Base-by-base conservation (phyloP, 2,888 invertebrate species). In the Eilema griseolum region DNA sequence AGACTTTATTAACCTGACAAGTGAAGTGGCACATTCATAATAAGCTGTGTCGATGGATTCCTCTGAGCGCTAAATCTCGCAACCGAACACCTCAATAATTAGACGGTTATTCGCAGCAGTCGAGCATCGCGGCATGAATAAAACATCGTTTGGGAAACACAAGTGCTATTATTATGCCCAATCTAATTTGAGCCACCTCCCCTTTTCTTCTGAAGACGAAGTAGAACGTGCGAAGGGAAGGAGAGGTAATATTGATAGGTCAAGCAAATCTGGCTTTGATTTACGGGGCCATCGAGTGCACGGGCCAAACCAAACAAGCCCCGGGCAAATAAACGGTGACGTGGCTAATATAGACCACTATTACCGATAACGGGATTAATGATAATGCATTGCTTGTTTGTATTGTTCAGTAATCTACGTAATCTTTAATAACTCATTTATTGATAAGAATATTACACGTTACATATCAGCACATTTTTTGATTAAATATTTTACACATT, bases 121-220 rank as follows among this genome's bases (percentile, higher is more conserved):
- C 86, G 87, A 90, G 89, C 90, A 87, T 90, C 89, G 89, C 85
- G 88, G 82, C 89, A 93, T 94, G 94, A 94, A 94, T 94, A 94
- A 94, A 93, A 94, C 94, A 94, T 93, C 86, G 84, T 89, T 87
- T 85, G 88, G 87, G 87, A 86, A 91, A 90, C 89, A 88, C 89
- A 87, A 91, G 90, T 89, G 89, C 89, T 84, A 88, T 86, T 86
- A 84, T 83, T 79, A 77, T 78, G 78, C 71, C 92, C 89, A 87
- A 71, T 78, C 64, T 84, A 76, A 75, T 61, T 74, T 77, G 88
- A 85, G 72, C 87, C 82, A 24, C 78, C 75, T 33, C 72, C 64
- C 74, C 80, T 73, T 72, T 76, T 77, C 69, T 71, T 67, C 64
- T 72, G 59, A 61, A 41, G 69, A 68, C 68, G 61, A 67, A 16